Conservation (phyloP, 2,113 vertebrate species). For the Pseudonaja textilis region DNA sequence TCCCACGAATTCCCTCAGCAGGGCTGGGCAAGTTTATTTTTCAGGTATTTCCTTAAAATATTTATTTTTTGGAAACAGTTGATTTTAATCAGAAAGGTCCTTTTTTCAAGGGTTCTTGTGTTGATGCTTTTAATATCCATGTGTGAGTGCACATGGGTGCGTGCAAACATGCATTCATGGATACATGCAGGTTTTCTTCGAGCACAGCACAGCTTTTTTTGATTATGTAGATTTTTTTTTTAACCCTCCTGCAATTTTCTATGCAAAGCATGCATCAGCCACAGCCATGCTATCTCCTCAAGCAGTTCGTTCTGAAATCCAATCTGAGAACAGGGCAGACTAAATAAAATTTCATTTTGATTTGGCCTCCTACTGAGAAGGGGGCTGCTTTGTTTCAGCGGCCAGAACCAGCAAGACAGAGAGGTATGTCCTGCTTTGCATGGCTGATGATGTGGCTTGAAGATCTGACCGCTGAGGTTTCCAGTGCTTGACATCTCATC, state of each 20-base stretch:
- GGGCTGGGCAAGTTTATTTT: slow-evolving; percentile 49
- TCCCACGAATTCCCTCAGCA: slow-evolving; percentile 40
- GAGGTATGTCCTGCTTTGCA: slow-evolving; percentile 86
- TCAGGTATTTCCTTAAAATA: slow-evolving; percentile 54
- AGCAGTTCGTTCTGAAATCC: slow-evolving; percentile 86
- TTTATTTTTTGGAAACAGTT: slow-evolving; percentile 30
- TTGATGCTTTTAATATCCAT: slow-evolving; percentile 59
- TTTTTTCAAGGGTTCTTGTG: slow-evolving; percentile 56
- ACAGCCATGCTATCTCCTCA: slow-evolving; percentile 82
- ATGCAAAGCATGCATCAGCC: slow-evolving; percentile 84
- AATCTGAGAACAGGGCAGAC: slow-evolving; percentile 88
- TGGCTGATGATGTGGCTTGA: slow-evolving; percentile 78
- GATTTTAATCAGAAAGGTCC: slow-evolving; percentile 54
- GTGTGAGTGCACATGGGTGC: not conserved
- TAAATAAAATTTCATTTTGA: slow-evolving; percentile 91
- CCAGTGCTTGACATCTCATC: slow-evolving; percentile 66
- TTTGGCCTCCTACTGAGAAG: slow-evolving; percentile 89
- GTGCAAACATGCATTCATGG: slow-evolving; percentile 42
- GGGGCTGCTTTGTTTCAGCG: slow-evolving; percentile 85
- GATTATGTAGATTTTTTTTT: slow-evolving; percentile 79
- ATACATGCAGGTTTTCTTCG: slow-evolving; percentile 57
- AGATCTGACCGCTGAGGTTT: slow-evolving; percentile 74
- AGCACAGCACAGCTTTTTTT: slow-evolving; percentile 78
- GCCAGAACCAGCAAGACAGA: slow-evolving; percentile 83
- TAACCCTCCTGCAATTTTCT: slow-evolving; percentile 80